Base-by-base conservation (phyloP, 1,140 invertebrate species). In the Patella vulgata region DNA sequence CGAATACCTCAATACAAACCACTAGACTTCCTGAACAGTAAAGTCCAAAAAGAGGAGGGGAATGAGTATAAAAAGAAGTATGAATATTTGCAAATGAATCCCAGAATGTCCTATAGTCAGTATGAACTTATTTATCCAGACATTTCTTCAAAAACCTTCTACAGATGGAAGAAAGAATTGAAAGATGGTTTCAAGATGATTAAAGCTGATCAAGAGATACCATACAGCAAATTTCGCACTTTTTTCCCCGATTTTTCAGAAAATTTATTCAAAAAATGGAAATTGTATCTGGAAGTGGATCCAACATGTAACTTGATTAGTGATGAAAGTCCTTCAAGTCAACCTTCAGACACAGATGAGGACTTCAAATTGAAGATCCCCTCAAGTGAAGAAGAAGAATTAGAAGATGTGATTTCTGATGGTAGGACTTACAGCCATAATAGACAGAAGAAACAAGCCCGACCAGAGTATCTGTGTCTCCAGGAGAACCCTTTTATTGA, bases 211-310 rank as follows among this genome's bases (percentile, higher is more conserved):
- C 52, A 30, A n/a, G 21, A 30, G 12, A 54, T 54, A n/a, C 25
- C 30, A 12, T 39, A 23, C 40, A 27, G 28, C 8, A 52, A 25
- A 31, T 66, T 54, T 36, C 40, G 28, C 25, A 40, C 9, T 17
- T 47, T 55, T 19, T 40, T 55, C 33, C 39, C 57, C 21, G 40
- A 42, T 6, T 33, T 65, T 19, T 39, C 50, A 21, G 63, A 66
- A 42, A 61, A 70, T 19, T 52, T 66, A 25, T 63, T 70, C 46
- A 46, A 50, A 11, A 42, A 42, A 19, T 70, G 68, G 52, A 54
- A 40, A 23, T 27, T 31, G 14, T 21, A 36, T 54, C 19, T 19
- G 14, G 31, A 36, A 12, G 31, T 33, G 36, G 52, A 36, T 36
- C 36, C n/a, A 36, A 28, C n/a, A 21, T 14, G n/a, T 3, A 21